Percentiles rank a stretch among this genome's conserved stretches.
These are phyloP conservation scores for Isichthys henryi DNA, from an alignment of 2,113 vertebrate species.

Conservation along the genomic window DNA sequence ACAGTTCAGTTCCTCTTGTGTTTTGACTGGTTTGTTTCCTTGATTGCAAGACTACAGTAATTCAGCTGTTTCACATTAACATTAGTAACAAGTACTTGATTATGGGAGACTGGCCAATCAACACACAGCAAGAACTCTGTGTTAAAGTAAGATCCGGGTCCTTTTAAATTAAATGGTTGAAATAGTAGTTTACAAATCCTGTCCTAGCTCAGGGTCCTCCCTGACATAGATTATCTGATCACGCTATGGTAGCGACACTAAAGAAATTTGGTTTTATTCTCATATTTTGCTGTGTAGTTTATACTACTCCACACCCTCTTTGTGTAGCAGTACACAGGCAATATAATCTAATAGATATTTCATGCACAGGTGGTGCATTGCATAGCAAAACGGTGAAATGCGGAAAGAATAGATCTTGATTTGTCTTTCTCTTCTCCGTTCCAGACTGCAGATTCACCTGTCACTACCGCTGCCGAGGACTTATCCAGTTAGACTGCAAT, in stretches of 20 bases:
- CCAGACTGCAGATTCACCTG: conserved; percentile 90
- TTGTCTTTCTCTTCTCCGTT: neutral
- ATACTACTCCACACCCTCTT: neutral
- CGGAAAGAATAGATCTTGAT: neutral
- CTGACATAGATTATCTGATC: neutral
- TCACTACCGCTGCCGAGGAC: conserved; percentile 83
- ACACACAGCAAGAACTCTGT: no score
- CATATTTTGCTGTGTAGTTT: neutral
- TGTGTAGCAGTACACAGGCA: neutral
- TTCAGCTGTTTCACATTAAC: no score
- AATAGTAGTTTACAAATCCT: neutral
- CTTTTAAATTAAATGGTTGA: neutral
- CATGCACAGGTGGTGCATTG: neutral
- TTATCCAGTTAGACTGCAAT: conserved; percentile 82
- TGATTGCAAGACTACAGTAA: no score
- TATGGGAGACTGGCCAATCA: no score
- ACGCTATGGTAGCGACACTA: neutral
- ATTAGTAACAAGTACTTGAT: no score
- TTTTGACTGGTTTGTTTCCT: no score
- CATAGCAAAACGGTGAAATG: neutral
- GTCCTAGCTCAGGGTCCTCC: neutral
- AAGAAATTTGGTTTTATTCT: neutral
- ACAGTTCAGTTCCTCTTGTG: neutral
- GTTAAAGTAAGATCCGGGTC: neutral
- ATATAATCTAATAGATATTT: neutral